Evolutionary conservation across 2,888 invertebrate species (phyloP), one percentile per base, ranked within the genome.

Genomic region (Zelleria hepariella): DNA sequence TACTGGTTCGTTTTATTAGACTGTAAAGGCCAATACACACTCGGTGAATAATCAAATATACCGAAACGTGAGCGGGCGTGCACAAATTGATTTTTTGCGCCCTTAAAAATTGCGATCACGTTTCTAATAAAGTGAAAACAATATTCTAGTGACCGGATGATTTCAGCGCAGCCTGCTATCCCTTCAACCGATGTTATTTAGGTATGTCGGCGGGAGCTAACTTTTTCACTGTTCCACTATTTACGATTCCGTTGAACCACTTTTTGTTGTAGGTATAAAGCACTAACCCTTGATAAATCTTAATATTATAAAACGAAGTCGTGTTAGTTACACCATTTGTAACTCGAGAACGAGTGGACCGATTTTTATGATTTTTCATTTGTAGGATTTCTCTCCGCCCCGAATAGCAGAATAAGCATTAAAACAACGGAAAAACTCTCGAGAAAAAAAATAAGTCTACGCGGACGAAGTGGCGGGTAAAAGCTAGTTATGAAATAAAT

Each of bases 101-200:
- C 78, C 84, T 88, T 88, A 86, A 89, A 87, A 89, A 89, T 89
- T 81, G 86, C 89, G 86, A 82, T 80, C 89, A 89, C 89, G 89
- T 89, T 81, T 89, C 89, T 89, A 89, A 89, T 89, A 89, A 87
- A 89, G 89, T 89, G 89, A 89, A 89, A 89, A 89, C 89, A 89
- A 89, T 89, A 89, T 89, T 86, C 89, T 86, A 89, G 89, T 89
- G 89, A 89, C 89, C 89, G 88, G 86, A 80, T 87, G 87, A 87
- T 86, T 86, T 78, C 79, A 74, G 81, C 81, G 77, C 87, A 87
- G 84, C 83, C 58, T 86, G 86, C 77, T 78, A 77, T 82, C 84
- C 85, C 82, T 82, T 77, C 77, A 78, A 73, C 18, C 55, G 8
- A 27, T 55, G 80, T 80, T 78, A 81, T 77, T 73, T 77, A 61